phyloP scores from a whole-genome alignment of 2,797 vertebrate genomes.

The Lepilemur septentrionalis region DNA sequence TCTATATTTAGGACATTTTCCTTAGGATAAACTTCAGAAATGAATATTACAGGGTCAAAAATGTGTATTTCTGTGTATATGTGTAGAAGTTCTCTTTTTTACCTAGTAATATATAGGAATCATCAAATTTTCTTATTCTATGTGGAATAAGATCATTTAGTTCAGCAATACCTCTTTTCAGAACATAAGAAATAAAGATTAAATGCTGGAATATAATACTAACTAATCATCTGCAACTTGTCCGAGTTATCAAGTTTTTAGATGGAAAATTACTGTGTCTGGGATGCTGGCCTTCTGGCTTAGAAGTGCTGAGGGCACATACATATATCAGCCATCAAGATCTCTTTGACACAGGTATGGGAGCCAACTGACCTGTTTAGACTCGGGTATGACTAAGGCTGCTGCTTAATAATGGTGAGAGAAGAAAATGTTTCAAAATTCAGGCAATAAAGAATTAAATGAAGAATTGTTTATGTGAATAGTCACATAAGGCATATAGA shows the following conservation, averaged over 20 bases:
- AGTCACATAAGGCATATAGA: not conserved
- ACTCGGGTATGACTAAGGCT: not conserved
- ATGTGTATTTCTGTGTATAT: not conserved
- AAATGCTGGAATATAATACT: not conserved
- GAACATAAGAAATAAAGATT: conserved; percentile 42
- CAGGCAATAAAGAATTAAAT: conserved; percentile 14
- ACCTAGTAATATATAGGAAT: not conserved
- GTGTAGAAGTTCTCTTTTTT: not conserved
- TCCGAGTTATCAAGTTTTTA: not conserved
- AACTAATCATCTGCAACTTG: conserved; percentile 1
- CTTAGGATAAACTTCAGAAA: not conserved
- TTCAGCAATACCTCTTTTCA: conserved; percentile 46
- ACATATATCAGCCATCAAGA: not conserved
- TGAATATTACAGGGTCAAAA: conserved; percentile 34
- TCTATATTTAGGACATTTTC: conserved; percentile 35
- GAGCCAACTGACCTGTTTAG: not conserved
- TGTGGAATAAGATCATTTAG: conserved; percentile 5
- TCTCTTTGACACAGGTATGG: not conserved
- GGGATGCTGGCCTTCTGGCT: not conserved
- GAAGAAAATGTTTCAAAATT: conserved; percentile 13
- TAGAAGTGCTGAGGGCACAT: not conserved
- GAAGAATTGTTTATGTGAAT: not conserved
- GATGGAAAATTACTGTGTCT: not conserved
- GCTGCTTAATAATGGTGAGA: conserved; percentile 19
- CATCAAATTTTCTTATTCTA: not conserved